Conservation (phyloP, 2,797 vertebrate genomes). For the Caiman crocodilus region DNA sequence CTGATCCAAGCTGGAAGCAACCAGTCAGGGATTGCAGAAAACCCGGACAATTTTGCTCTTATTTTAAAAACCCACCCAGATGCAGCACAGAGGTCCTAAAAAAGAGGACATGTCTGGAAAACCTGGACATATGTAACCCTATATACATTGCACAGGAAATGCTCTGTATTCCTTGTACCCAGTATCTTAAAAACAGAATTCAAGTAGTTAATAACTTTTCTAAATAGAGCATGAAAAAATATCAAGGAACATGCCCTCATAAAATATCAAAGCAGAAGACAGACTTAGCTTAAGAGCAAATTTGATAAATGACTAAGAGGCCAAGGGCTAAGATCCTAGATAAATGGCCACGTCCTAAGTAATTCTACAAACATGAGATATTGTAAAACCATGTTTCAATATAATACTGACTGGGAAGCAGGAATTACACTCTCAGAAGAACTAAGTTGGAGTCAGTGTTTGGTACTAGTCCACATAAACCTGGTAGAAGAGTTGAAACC, state of each 20-base stretch:
- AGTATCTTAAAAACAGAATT: not conserved
- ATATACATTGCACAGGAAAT: rapidly evolving
- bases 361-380: not conserved
- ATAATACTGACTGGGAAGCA: too few species aligned
- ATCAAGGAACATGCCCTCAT: not conserved
- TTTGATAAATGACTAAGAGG: not conserved
- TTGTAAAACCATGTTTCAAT: not conserved
- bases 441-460: too few species aligned
- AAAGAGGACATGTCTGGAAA: not conserved
- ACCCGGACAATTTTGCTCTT: too few species aligned
- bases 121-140: not conserved
- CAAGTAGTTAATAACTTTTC: not conserved
- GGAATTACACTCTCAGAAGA: too few species aligned
- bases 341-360: not conserved
- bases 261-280: not conserved
- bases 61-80: too few species aligned
- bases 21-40: too few species aligned
- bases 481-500: too few species aligned
- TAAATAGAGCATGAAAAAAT: not conserved
- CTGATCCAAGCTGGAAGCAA: too few species aligned
- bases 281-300: not conserved
- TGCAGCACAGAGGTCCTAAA: too few species aligned
- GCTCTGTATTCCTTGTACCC: not conserved
- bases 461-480: too few species aligned
- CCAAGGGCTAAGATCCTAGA: not conserved